Conservation (phyloP, 2,113 vertebrate species). For the Trogon melanurus region DNA sequence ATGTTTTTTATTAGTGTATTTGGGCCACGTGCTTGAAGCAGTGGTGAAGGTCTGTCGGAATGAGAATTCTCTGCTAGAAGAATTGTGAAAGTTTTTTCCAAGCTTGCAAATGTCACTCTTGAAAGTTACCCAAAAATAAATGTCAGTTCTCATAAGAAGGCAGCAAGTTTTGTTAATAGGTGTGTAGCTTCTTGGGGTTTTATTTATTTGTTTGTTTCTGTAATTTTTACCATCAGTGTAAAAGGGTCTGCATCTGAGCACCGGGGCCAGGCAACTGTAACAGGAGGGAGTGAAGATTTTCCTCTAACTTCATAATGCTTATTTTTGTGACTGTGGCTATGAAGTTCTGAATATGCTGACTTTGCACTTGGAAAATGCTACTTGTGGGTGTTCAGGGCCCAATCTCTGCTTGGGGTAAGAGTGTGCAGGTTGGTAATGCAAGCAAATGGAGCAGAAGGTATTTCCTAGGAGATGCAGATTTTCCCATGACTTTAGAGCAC, state of each 20-base stretch:
- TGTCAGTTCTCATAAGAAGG: background rate
- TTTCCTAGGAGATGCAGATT: background rate
- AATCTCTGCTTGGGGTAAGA: background rate
- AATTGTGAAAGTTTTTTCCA: background rate
- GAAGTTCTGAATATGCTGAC: background rate
- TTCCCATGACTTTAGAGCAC: background rate
- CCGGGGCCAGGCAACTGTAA: background rate
- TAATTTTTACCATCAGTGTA: background rate
- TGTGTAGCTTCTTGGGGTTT: background rate
- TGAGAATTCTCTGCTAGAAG: background rate
- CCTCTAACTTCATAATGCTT: background rate
- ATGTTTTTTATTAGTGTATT: background rate
- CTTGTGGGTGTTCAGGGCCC: background rate
- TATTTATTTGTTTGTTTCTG: background rate
- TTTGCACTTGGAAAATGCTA: background rate
- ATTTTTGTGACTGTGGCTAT: background rate
- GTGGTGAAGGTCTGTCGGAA: background rate
- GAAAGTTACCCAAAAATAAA: background rate
- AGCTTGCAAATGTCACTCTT: background rate
- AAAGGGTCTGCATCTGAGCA: background rate
- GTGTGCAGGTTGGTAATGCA: background rate
- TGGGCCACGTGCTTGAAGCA: background rate
- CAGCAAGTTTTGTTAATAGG: background rate
- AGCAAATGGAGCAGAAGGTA: background rate
- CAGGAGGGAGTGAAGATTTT: background rate